phyloP scores from a whole-genome alignment of 2,113 vertebrate species.

The Solea solea region DNA sequence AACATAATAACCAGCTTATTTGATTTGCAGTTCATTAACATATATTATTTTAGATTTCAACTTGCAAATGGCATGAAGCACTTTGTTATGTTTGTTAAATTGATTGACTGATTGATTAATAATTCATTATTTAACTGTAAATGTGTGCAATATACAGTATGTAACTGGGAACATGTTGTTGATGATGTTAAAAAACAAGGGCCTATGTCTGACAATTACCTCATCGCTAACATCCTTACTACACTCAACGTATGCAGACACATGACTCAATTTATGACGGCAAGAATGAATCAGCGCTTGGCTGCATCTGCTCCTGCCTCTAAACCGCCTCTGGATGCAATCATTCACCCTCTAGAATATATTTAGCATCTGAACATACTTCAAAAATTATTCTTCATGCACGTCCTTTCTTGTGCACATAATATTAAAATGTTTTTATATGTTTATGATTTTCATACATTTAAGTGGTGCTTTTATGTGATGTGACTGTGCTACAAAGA shows the following conservation, averaged over 20 bases:
- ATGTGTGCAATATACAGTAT: background rate
- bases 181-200: background rate
- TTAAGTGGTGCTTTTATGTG: background rate
- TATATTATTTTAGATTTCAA: no score
- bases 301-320: background rate
- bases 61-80: no score
- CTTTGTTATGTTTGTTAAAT: no score
- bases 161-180: background rate
- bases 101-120: no score
- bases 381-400: background rate
- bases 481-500: no score
- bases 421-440: no score
- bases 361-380: background rate
- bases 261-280: background rate
- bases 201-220: background rate
- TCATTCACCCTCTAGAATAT: background rate
- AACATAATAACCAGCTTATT: no score
- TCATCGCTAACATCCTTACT: background rate
- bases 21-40: constrained; percentile 13
- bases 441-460: background rate
- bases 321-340: background rate
- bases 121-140: background rate
- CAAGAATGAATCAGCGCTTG: background rate
- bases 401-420: background rate
- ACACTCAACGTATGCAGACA: background rate